A percentile compares a stretch with the other conserved stretches of the same genome.
phyloP scores from a whole-genome alignment of 2,888 invertebrate species.

The Ommatoiulus sabulosus region DNA sequence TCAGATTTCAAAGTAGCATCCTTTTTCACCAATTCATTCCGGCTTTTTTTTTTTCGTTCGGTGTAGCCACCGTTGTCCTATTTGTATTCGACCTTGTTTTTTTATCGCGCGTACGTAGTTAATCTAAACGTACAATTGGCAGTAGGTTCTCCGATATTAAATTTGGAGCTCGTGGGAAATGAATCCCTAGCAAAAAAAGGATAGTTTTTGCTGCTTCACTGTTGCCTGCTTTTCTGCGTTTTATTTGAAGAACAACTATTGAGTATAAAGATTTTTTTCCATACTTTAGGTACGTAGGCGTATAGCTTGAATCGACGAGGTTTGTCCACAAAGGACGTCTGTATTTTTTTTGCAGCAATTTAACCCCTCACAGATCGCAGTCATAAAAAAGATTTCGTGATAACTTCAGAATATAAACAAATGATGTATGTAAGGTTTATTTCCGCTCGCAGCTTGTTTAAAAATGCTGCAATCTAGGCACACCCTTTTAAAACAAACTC shows the following conservation, averaged over 20 bases:
- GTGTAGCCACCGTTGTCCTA: background rate
- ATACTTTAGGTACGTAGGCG: too few relatives aligned
- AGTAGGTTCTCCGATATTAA: background rate
- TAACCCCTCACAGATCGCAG: too few relatives aligned
- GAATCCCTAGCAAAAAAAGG: background rate
- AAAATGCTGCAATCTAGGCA: too few relatives aligned
- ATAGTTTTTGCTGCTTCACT: background rate
- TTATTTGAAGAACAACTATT: background rate
- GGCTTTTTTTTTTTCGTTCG: background rate
- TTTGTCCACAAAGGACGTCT: too few relatives aligned
- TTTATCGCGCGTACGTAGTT: background rate
- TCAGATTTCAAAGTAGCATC: background rate
- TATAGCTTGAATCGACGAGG: too few relatives aligned
- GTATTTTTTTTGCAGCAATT: too few relatives aligned
- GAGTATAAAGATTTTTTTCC: background rate
- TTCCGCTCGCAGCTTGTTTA: too few relatives aligned
- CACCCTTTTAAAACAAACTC: too few relatives aligned
- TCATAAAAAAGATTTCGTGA: too few relatives aligned
- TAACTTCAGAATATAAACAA: too few relatives aligned
- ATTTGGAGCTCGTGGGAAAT: background rate
- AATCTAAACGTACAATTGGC: conserved; percentile 28
- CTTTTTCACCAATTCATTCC: background rate
- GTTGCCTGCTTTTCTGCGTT: background rate
- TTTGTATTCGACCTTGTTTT: background rate
- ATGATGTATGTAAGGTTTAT: too few relatives aligned